Evolutionary conservation across 2,888 invertebrate species (phyloP), one percentile per base, ranked within the genome.

Genomic region (Urechis unicinctus): DNA sequence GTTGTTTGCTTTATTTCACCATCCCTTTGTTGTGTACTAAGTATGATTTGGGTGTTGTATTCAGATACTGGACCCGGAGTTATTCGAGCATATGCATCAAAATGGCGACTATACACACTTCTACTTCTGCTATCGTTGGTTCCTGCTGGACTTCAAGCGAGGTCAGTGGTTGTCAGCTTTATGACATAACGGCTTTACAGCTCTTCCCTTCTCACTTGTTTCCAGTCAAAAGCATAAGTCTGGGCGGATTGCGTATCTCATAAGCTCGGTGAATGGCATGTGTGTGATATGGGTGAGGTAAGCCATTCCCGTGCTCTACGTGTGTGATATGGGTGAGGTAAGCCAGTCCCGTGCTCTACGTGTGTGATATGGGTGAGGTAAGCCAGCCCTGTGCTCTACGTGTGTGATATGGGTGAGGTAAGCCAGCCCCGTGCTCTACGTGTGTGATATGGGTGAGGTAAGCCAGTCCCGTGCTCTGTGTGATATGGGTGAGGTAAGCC

Each of bases 81-180:
- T 96, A 82, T 93, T 91, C 79, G 91, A 93, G 71, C 81, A 92
- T 74, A 93, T 95, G 89, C 91, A 92, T 71, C 88, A 90, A 52
- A 90, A 92, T 77, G 92, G 92, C 0, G 95, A 96, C 79, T 94
- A 92, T 80, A 94, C 93, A 2, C 94, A 96, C 77, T 92, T 96
- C 80, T 96, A 94, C 80, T 96, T 95, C 80, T 93, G 93, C 79
- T 96, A 96, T 78, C 88, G 95, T 45, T 95, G 95, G 95, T 95
- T 95, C 81, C 82, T 96, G 61, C 82, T 96, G 52, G 95, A 96
- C 79, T 96, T 96, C 75, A 96, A 96, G 78, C 81, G 95, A 74
- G 84, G 84, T 83, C 66, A 63, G 63, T 55, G 17, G 36, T 52
- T 6, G 9, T 9, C 9, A 6, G 13, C 6, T 22, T n/a, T n/a